Evolutionary conservation across 2,113 vertebrate species (phyloP), one percentile per base, ranked within the genome.

Genomic region (Salvator merianae): DNA sequence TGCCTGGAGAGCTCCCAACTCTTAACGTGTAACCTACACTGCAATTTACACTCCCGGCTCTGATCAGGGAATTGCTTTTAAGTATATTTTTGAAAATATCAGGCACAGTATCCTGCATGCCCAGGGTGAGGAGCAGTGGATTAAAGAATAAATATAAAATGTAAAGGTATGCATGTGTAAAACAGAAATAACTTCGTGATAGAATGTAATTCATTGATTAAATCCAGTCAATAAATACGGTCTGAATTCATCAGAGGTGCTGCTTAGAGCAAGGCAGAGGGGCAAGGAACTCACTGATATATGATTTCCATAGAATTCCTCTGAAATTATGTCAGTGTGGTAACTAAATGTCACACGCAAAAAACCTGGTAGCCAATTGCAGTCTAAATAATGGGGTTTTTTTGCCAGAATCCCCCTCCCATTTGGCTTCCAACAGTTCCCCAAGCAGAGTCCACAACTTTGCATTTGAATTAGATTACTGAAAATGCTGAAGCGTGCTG

Each of bases 1-100:
- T 65, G 55, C 69, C 69, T 85, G 26, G 55, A 73, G 69, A 63
- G 55, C 32, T 84, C 75, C 75, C 75, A 84, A 70, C 53, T 50
- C 68, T 73, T 72, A 47, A 53, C 7, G 53, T 72, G 77, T 79
- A 85, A 79, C 76, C 32, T 79, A 65, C 38, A 8, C 32, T 85
- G 69, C 40, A 85, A 65, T 85, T 79, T 85, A 65, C n/a, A 65
- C 28, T 65, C 38, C 73, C 38, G 55, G n/a, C n/a, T 65, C 63
- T 55, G 76, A 72, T 72, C 53, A 63, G 34, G 53, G 65, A 26
- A 73, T 36, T 53, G 83, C 50, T 76, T 59, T 84, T n/a, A 77
- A 77, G 74, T 84, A 43, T 77, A 34, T 77, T 84, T 63, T 79
- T 32, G 8, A 38, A 65, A 85, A 50, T 80, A 68, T 50, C 38